These are phyloP conservation scores for Leucoma salicis DNA, from an alignment of 2,888 invertebrate genomes.

Conservation along the genomic window DNA sequence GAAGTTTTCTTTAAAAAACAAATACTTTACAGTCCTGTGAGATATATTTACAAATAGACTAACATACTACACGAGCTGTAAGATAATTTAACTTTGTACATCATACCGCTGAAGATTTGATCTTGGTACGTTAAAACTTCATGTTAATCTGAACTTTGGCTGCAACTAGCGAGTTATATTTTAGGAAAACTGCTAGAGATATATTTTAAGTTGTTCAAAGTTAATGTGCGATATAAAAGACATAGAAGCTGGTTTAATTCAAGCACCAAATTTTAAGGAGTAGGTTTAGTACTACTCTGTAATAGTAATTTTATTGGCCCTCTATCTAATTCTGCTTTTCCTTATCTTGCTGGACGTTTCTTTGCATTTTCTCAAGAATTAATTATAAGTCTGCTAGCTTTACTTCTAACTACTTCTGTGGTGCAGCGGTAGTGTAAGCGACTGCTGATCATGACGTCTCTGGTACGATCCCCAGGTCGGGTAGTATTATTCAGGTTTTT, in stretches of 20 bases:
- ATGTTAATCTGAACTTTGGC: slow-evolving; percentile 27
- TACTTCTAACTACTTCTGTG: too few species aligned
- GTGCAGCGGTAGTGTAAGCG: too few species aligned
- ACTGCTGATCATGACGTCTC: too few species aligned
- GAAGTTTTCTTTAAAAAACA: too few species aligned
- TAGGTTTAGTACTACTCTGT: not conserved
- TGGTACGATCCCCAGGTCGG: too few species aligned
- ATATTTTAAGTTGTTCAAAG: not conserved
- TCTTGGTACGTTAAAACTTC: slow-evolving; percentile 17
- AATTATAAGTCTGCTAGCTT: too few species aligned
- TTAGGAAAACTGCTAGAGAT: slow-evolving; percentile 15
- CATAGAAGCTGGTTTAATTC: not conserved
- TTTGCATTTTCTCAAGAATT: too few species aligned
- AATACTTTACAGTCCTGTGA: too few species aligned
- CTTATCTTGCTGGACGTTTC: too few species aligned
- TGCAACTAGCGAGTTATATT: slow-evolving; percentile 28
- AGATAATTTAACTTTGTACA: slow-evolving; percentile 26
- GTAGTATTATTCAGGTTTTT: too few species aligned
- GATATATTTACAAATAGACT: not conserved
- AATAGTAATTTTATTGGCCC: too few species aligned
- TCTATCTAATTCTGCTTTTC: too few species aligned
- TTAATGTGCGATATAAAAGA: not conserved
- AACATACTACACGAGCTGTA: not conserved
- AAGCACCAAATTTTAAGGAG: not conserved
- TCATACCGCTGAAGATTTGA: slow-evolving; percentile 1